Evolutionary conservation across 1,140 invertebrate genomes (phyloP).

Genomic region (Campoletis sonorensis): DNA sequence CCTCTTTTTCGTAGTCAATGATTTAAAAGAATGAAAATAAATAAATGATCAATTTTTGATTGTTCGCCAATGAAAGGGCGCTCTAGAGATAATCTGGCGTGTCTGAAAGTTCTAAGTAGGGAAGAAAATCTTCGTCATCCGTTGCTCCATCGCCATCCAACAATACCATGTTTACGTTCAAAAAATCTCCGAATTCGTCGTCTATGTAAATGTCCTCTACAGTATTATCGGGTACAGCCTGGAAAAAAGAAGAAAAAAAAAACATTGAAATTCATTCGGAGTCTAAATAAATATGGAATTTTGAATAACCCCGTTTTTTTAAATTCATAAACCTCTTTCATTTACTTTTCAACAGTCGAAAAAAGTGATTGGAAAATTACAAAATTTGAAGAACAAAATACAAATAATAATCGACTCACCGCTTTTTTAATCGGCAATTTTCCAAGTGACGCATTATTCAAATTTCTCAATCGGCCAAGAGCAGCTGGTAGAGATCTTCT

Average conservation of each 20-base stretch:
- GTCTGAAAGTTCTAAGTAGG: conserved; percentile 53
- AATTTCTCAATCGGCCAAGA: conserved; percentile 52
- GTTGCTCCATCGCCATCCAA: conserved; percentile 53
- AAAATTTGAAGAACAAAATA: no score
- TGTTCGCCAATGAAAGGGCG: not conserved
- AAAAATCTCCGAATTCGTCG: conserved; percentile 65
- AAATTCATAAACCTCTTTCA: no score
- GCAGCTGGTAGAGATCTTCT: conserved; percentile 63
- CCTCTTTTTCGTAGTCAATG: conserved; percentile 5
- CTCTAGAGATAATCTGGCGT: conserved; percentile 13
- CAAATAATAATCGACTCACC: conserved; percentile 52
- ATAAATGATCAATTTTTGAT: conserved; percentile 33
- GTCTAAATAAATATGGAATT: no score
- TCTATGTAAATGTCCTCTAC: conserved; percentile 69
- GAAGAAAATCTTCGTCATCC: conserved; percentile 58
- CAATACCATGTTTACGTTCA: conserved; percentile 67
- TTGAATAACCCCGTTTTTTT: no score
- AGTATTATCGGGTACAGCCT: conserved; percentile 56
- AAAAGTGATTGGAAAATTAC: not conserved
- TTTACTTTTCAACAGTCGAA: not conserved
- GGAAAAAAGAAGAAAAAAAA: conserved; percentile 49
- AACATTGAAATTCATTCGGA: not conserved
- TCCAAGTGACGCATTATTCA: conserved; percentile 45
- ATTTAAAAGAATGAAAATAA: conserved; percentile 18
- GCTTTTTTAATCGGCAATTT: conserved; percentile 58